A percentile compares a stretch with the other conserved stretches of the same genome.
Conservation (phyloP, 2,113 vertebrate species). For the Onychostruthus taczanowskii region DNA sequence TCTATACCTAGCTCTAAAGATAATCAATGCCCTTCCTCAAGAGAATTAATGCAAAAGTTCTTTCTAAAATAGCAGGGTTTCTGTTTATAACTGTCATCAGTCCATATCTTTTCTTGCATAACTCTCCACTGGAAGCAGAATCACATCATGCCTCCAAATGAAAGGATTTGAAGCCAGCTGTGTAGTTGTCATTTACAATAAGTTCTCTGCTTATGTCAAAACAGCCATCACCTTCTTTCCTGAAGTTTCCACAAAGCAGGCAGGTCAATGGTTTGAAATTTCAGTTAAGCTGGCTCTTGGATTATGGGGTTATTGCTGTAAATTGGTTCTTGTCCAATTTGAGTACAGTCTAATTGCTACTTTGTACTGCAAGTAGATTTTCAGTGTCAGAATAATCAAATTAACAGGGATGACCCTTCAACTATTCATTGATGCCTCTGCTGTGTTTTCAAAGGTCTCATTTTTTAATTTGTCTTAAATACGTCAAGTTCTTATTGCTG, state of each 20-base stretch:
- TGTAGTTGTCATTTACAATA: neutral
- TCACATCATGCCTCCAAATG: neutral
- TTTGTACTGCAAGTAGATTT: neutral
- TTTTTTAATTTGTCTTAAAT: neutral
- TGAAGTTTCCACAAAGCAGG: neutral
- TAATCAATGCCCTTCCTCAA: neutral
- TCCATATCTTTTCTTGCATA: neutral
- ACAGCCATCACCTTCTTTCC: neutral
- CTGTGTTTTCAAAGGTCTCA: neutral
- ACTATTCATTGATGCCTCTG: neutral
- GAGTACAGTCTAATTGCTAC: neutral
- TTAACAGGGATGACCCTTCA: neutral
- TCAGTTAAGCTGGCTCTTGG: neutral
- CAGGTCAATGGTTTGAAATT: neutral
- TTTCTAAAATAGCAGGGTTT: neutral
- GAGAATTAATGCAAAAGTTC: neutral
- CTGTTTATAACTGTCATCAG: neutral
- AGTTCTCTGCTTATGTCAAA: neutral
- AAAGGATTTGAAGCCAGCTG: neutral
- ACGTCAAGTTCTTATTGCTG: neutral
- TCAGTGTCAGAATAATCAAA: neutral
- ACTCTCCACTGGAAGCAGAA: neutral
- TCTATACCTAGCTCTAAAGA: neutral
- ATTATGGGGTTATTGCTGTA: neutral
- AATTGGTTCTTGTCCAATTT: neutral